Evolutionary conservation across 2,888 invertebrate genomes (phyloP).

Genomic region (Eutolmus rufibarbis): DNA sequence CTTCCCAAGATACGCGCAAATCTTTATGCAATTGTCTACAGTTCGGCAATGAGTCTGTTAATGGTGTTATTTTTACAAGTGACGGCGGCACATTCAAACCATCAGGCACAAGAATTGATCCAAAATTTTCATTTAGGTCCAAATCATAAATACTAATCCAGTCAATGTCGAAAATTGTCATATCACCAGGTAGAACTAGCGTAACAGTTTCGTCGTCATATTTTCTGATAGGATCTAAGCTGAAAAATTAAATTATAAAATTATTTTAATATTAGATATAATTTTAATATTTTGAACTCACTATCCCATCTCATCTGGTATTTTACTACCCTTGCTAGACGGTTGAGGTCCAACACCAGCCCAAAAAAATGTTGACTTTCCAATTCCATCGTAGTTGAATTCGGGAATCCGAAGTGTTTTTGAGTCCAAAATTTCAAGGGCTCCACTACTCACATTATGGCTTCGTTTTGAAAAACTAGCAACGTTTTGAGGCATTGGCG

Average conservation of each 20-base stretch:
- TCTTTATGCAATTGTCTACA: slow-evolving; percentile 86
- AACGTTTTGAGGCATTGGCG: slow-evolving; percentile 74
- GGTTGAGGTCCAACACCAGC: slow-evolving; percentile 89
- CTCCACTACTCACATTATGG: slow-evolving; percentile 74
- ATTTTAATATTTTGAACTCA: slow-evolving; percentile 65
- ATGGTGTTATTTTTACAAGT: slow-evolving; percentile 70
- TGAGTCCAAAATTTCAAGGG: slow-evolving; percentile 80
- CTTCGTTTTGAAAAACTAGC: slow-evolving; percentile 68
- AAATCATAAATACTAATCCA: slow-evolving; percentile 86
- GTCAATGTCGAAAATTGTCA: slow-evolving; percentile 80
- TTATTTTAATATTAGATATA: background rate
- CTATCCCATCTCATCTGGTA: slow-evolving; percentile 93
- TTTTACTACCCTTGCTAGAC: slow-evolving; percentile 78
- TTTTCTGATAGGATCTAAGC: slow-evolving; percentile 78
- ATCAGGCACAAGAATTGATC: slow-evolving; percentile 79
- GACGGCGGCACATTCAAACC: slow-evolving; percentile 87
- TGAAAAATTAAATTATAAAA: slow-evolving; percentile 56
- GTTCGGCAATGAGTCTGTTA: slow-evolving; percentile 76
- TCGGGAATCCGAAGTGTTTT: slow-evolving; percentile 79
- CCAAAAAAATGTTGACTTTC: slow-evolving; percentile 84
- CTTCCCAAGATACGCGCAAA: slow-evolving; percentile 87
- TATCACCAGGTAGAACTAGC: slow-evolving; percentile 80
- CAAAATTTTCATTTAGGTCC: slow-evolving; percentile 71
- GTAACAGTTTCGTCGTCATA: slow-evolving; percentile 78
- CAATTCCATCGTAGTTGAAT: slow-evolving; percentile 79